Evolutionary conservation across 2,113 vertebrate species (phyloP), one percentile per base, ranked within the genome.

Genomic region (Semicossyphus pulcher): DNA sequence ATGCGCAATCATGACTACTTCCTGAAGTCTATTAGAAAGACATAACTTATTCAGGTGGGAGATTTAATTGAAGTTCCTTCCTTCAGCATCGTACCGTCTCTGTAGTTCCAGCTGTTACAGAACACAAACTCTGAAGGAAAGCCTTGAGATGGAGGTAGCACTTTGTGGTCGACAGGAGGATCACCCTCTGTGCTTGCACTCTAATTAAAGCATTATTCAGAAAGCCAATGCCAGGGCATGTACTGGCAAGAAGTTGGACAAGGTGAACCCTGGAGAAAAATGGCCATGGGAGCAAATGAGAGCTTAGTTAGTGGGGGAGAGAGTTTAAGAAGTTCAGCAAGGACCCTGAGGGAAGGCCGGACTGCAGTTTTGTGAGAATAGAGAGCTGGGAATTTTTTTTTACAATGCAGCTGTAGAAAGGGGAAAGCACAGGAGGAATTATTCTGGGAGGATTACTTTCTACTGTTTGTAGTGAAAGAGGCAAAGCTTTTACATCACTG

Each of bases 1-100:
- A 72, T 81, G 51, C 53, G 65, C 76, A 86, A 88, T 88, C 74
- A 86, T 86, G 74, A 73, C 52, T 79, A 52, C 74, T 89, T 72
- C 78, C 79, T 37, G 18, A 54, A 42, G 72, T 82, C 77, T 65
- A 81, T 86, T 63, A 72, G 20, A 72, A 52, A 71, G 65, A 47
- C 65, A 75, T 71, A 42, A 76, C 41, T 79, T 67, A 70, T 80
- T 76, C 34, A 76, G 51, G 42, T 32, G 37, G 56, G 54, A 21
- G 29, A 52, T 69, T 69, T 71, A 75, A 75, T 75, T 79, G 59
- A 61, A 66, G 5, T 65, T 26, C 1, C 52, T 48, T 48, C 31
- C 21, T 18, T 53, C 25, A 36, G 32, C 36, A 20, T 21, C 9
- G 2, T 21, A n/a, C 56, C 0, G 47, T 28, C 26, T 58, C 32